These are phyloP conservation scores for Phragmatobia fuliginosa DNA, from an alignment of 2,888 invertebrate species.

Conservation along the genomic window DNA sequence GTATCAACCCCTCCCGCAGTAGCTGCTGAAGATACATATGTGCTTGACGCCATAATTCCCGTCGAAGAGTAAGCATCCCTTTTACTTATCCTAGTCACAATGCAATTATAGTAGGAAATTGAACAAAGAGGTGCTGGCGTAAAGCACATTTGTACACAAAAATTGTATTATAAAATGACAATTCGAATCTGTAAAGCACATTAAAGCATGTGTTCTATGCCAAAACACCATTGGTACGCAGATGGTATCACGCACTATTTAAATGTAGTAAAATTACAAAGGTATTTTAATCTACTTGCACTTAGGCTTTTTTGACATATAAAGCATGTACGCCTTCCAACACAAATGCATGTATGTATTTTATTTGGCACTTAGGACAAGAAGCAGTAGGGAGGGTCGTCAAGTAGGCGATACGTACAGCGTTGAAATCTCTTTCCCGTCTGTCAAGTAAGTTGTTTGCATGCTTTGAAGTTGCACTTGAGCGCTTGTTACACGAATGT, in stretches of 20 bases:
- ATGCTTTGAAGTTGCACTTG: conserved; percentile 61
- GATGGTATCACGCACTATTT: conserved; percentile 32
- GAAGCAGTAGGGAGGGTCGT: conserved; percentile 91
- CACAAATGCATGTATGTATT: conserved; percentile 84
- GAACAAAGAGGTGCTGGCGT: conserved; percentile 57
- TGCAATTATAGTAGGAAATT: conserved; percentile 20
- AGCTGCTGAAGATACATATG: conserved; percentile 93
- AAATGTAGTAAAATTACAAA: conserved; percentile 33
- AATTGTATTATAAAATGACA: conserved; percentile 34
- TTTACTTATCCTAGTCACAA: conserved; percentile 6
- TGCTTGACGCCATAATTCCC: conserved; percentile 93
- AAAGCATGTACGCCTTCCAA: conserved; percentile 76
- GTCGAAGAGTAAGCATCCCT: conserved; percentile 91
- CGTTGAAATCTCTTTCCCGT: conserved; percentile 96
- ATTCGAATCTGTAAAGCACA: conserved; percentile 51
- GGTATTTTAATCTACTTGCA: conserved; percentile 42
- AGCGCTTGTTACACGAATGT: conserved; percentile 52
- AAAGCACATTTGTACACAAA: conserved; percentile 39
- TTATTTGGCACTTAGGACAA: conserved; percentile 89
- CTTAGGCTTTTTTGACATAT: conserved; percentile 50
- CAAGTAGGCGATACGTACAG: conserved; percentile 96
- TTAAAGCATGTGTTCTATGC: conserved; percentile 53
- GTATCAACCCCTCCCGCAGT: conserved; percentile 81
- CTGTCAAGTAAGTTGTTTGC: conserved; percentile 92
- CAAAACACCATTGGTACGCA: conserved; percentile 41